Percentiles rank a stretch among this genome's conserved stretches.
These are phyloP conservation scores for Enteromius unitaeniatus DNA, from an alignment of 2,797 vertebrate genomes.

Conservation along the genomic window DNA sequence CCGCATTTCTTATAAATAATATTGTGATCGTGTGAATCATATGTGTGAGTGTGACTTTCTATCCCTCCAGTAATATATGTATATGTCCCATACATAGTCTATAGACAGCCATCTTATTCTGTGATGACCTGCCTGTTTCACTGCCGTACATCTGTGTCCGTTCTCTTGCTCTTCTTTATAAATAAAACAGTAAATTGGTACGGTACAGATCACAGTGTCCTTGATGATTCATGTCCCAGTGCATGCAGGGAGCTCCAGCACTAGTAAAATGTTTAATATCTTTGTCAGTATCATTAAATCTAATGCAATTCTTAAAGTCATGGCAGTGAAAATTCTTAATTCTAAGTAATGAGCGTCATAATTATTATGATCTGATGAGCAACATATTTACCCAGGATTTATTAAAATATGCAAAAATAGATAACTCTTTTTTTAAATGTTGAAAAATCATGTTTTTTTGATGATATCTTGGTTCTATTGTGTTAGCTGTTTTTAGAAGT, in stretches of 20 bases:
- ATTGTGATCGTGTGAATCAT: conserved; percentile 61
- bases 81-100: conserved; percentile 71
- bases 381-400: not conserved
- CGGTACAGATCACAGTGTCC: conserved; percentile 34
- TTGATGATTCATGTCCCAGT: conserved; percentile 9
- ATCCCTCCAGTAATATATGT: conserved; percentile 71
- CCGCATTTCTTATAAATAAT: conserved; percentile 70
- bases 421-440: too few relatives aligned
- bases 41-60: conserved; percentile 62
- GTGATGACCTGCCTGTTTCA: conserved; percentile 81
- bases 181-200: conserved; percentile 81
- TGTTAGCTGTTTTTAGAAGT: too few relatives aligned
- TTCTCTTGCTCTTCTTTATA: conserved; percentile 68
- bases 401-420: not conserved
- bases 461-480: too few relatives aligned
- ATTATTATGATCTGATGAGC: not conserved
- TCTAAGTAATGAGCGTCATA: too few relatives aligned
- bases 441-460: too few relatives aligned
- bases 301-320: not conserved
- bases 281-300: not conserved
- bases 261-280: not conserved
- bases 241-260: not conserved
- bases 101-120: conserved; percentile 72
- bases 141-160: conserved; percentile 80
- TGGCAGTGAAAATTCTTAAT: not conserved